Base-by-base conservation (phyloP, 1,140 invertebrate species). In the Aleiodes sp. region DNA sequence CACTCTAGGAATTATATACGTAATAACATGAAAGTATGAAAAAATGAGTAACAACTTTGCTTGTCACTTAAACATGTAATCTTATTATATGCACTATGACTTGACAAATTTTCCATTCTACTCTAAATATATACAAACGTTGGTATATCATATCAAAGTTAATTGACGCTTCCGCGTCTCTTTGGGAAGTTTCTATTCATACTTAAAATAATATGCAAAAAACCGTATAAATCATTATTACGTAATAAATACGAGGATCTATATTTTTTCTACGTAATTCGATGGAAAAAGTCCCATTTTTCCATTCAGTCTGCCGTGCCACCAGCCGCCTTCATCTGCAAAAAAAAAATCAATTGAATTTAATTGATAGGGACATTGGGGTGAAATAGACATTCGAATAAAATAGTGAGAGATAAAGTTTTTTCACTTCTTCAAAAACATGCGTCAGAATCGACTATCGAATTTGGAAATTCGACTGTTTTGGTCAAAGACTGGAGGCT, bases 261-360 rank as follows among this genome's bases (percentile, higher is more conserved):
- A 77, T 14, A 87, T 69, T 76, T 83, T 87, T 70, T 90, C 86
- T 33, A 92, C 88, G 75, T 93, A 93, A 80, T 92, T 93, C 4
- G 88, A 88, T 6, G 92, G 92, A 67, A 92, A 91, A 1, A 93
- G 84, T 21, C 92, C 92, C 57, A 87, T 86, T 77, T 88, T 89
- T 1, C 87, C 88, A 67, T 84, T 82, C 6, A 90, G 71, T 73
- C 84, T 86, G 43, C 91, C 91, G 57, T 85, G 85, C 91, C 91
- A 93, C 92, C 92, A 93, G 14, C 92, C 91, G 21, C 89, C 88
- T 39, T 88, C 87, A 82, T 93, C 92, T 92, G 81, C 65, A 88
- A 84, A 65, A 70, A 69, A 71, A 68, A 70, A 21, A 67, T 56
- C 6, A 14, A 37, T 52, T 35, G 4, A 59, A 37, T 21, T 59